Percentiles rank a stretch among this genome's conserved stretches.
These are phyloP conservation scores for Cyrtonyx montezumae DNA, from an alignment of 2,113 vertebrate genomes.

Conservation along the genomic window DNA sequence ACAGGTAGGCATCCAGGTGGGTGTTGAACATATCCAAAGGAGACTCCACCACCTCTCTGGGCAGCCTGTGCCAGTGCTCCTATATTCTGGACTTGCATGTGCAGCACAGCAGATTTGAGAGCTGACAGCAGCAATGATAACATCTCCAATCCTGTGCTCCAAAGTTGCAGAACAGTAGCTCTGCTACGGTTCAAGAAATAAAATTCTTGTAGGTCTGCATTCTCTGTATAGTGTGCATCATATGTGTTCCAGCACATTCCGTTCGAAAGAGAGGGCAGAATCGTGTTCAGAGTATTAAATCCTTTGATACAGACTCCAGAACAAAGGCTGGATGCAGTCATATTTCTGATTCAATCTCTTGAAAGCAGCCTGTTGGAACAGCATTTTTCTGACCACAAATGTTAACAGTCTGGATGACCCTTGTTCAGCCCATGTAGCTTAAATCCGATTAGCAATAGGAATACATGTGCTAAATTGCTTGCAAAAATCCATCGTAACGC, in stretches of 20 bases:
- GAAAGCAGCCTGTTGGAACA: constrained; percentile 20
- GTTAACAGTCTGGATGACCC: constrained; percentile 18
- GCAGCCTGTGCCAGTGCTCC: neutral
- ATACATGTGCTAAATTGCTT: constrained; percentile 10
- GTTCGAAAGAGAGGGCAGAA: neutral
- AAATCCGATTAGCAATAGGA: constrained; percentile 49
- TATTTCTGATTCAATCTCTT: constrained; percentile 5
- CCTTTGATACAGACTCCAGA: neutral
- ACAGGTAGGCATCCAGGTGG: too few species aligned
- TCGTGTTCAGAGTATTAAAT: neutral
- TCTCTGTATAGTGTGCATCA: neutral
- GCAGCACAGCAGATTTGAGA: neutral
- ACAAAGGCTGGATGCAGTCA: neutral
- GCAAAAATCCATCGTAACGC: neutral
- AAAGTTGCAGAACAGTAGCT: neutral
- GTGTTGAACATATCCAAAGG: too few species aligned
- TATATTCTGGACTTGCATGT: neutral
- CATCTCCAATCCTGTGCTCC: neutral
- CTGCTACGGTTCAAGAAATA: neutral
- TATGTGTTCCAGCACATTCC: neutral
- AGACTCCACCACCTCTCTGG: too few species aligned
- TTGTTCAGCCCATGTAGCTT: constrained; percentile 11
- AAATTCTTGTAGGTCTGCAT: neutral
- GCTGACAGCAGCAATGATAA: neutral
- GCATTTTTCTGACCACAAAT: neutral